Conservation (phyloP, 2,797 vertebrate genomes). For the Hippocampus kuda region DNA sequence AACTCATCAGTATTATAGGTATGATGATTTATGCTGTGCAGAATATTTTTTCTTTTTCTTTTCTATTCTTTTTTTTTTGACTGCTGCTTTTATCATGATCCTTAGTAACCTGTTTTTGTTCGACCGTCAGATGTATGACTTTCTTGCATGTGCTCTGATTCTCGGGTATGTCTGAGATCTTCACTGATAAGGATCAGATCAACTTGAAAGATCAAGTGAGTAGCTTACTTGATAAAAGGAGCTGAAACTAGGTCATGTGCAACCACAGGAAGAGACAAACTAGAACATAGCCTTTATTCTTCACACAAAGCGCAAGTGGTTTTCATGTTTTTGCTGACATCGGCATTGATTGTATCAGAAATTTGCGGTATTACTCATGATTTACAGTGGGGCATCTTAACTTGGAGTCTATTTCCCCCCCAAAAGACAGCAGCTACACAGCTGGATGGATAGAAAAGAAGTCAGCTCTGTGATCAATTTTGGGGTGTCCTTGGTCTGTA, state of each 20-base stretch:
- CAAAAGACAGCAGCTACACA: no score
- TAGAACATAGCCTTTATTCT: conserved; percentile 6
- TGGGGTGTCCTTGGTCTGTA: no score
- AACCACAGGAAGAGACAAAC: conserved; percentile 21
- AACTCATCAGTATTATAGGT: neutral
- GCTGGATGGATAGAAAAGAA: no score
- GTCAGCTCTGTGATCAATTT: no score
- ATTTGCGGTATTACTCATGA: neutral
- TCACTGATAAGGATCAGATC: neutral
- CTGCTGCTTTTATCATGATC: neutral
- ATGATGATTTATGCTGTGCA: neutral
- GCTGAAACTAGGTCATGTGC: conserved; percentile 38
- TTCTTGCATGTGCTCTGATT: neutral
- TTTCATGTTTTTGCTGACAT: neutral
- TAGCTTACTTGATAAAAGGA: neutral
- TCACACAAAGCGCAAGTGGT: neutral
- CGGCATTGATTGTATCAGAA: neutral
- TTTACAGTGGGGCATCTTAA: neutral
- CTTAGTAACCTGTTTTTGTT: neutral
- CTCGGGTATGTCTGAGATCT: neutral
- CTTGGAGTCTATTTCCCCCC: no score
- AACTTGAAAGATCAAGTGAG: neutral
- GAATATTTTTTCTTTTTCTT: no score
- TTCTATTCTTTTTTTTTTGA: neutral
- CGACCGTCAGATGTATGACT: neutral